Evolutionary conservation across 2,888 invertebrate genomes (phyloP).

Genomic region (Galerucella pusilla): DNA sequence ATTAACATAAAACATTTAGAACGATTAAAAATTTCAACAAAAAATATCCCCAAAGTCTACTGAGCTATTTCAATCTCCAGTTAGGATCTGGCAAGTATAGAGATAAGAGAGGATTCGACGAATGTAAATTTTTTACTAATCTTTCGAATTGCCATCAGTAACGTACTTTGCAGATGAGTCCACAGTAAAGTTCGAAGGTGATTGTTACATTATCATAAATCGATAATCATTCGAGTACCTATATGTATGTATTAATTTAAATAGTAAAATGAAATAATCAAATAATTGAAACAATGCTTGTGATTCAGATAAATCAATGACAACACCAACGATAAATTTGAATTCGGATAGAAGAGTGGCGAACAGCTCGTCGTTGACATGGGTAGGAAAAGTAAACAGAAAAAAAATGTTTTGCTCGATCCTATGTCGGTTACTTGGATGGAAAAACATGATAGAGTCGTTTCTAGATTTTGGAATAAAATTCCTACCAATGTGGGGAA

Average conservation of each 20-base stretch:
- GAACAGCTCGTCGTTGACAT: conserved; percentile 12
- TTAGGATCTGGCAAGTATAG: too few relatives aligned
- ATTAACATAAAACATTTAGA: too few relatives aligned
- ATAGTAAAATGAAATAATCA: not conserved
- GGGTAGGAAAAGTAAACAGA: conserved; percentile 29
- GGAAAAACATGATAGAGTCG: conserved; percentile 68
- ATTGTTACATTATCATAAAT: not conserved
- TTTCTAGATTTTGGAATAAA: conserved; percentile 70
- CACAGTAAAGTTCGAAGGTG: not conserved
- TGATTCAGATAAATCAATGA: not conserved
- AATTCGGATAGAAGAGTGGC: conserved; percentile 4
- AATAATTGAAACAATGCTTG: not conserved
- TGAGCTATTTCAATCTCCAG: too few relatives aligned
- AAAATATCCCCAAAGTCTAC: too few relatives aligned
- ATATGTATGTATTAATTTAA: not conserved
- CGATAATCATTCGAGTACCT: not conserved
- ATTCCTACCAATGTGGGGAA: conserved; percentile 69
- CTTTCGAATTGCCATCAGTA: too few relatives aligned
- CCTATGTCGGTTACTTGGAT: conserved; percentile 73
- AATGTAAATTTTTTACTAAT: too few relatives aligned
- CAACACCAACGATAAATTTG: not conserved
- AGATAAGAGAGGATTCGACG: too few relatives aligned
- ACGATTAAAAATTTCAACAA: too few relatives aligned
- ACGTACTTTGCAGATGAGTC: not conserved
- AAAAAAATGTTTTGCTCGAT: conserved; percentile 52